Conservation (phyloP, 2,113 vertebrate species). For the Pseudonaja textilis region DNA sequence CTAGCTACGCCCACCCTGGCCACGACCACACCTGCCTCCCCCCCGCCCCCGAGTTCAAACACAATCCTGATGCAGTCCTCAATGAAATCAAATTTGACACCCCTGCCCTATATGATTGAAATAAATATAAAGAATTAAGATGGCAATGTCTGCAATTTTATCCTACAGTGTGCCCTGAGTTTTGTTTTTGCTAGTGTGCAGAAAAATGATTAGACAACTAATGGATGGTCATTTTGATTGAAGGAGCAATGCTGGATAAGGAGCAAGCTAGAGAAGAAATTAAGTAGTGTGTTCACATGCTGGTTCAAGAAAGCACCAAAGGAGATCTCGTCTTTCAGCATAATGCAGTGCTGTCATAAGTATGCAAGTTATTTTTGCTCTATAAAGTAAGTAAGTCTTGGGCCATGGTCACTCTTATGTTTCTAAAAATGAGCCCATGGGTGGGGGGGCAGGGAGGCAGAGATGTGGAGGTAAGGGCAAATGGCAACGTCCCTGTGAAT, state of each 20-base stretch:
- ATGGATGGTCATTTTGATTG: neutral
- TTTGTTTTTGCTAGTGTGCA: neutral
- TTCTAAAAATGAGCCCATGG: neutral
- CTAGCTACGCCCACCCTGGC: too few relatives aligned
- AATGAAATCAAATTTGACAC: too few relatives aligned
- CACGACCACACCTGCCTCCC: accelerated
- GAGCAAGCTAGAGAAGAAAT: neutral
- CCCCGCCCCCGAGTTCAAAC: too few relatives aligned
- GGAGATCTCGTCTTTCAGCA: neutral
- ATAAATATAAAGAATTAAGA: neutral
- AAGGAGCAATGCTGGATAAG: neutral
- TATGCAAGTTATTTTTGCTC: neutral
- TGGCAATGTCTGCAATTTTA: neutral
- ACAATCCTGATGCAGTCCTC: too few relatives aligned
- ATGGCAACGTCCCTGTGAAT: neutral
- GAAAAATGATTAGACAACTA: neutral
- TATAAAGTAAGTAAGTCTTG: neutral
- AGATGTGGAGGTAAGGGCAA: neutral
- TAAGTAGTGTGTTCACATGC: neutral
- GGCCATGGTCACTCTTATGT: neutral
- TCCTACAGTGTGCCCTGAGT: neutral
- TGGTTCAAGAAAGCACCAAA: neutral
- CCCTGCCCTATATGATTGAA: neutral
- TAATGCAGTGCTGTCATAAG: neutral
- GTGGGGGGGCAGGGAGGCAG: neutral